Evolutionary conservation across 2,797 vertebrate genomes (phyloP).

Genomic region (Nyctalus aviator): DNA sequence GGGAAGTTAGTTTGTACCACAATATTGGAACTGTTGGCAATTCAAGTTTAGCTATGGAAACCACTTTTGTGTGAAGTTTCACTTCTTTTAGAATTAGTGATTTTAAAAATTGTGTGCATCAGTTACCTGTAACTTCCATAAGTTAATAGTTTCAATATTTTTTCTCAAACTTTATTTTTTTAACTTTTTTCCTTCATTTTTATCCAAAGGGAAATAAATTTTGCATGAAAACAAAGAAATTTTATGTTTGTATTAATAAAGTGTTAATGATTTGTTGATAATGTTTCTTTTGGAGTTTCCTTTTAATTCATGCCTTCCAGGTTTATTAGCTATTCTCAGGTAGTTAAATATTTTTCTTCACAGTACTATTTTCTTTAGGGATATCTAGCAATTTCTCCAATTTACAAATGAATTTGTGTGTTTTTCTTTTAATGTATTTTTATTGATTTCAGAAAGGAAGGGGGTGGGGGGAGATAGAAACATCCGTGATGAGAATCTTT

Average conservation of each 20-base stretch:
- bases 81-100: constrained; percentile 39
- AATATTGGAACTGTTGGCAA: constrained; percentile 13
- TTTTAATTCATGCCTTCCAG: constrained; percentile 32
- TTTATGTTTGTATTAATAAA: constrained; percentile 48
- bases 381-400: neutral
- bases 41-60: constrained; percentile 47
- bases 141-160: neutral
- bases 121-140: constrained; percentile 26
- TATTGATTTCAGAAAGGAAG: too few relatives aligned
- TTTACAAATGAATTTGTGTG: neutral
- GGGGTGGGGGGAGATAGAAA: too few relatives aligned
- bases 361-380: neutral
- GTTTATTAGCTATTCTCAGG: constrained; percentile 12
- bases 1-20: neutral
- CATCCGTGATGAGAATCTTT: too few relatives aligned
- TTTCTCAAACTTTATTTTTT: constrained; percentile 22
- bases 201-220: constrained; percentile 38
- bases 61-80: constrained; percentile 29
- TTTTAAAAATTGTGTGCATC: constrained; percentile 12
- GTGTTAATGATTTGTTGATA: constrained; percentile 4
- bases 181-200: neutral
- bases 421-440: too few relatives aligned
- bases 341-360: constrained; percentile 34
- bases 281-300: neutral
- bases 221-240: constrained; percentile 14